Evolutionary conservation across 2,888 invertebrate species (phyloP).

Genomic region (Himalopsyche tibetana): DNA sequence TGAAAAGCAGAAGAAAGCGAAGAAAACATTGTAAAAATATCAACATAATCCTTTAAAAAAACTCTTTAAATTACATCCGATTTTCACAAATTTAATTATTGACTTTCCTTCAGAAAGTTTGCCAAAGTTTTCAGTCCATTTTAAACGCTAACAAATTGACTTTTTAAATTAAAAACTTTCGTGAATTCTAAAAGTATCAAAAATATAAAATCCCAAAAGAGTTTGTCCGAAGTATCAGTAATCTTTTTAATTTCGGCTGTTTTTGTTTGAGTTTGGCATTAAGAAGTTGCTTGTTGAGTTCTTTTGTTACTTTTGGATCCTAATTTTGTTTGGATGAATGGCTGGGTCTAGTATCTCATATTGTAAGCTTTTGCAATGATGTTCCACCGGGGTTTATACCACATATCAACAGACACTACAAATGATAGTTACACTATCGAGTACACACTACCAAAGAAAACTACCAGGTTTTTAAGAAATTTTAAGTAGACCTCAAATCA

Average conservation of each 20-base stretch:
- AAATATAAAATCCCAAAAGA: conserved; percentile 15
- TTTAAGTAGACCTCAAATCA: too few relatives aligned
- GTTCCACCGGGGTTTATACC: too few relatives aligned
- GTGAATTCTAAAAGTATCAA: conserved; percentile 2
- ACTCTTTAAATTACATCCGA: not conserved
- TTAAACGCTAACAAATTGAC: conserved; percentile 15
- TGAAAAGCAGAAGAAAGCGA: too few relatives aligned
- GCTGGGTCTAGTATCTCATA: too few relatives aligned
- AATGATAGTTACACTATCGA: too few relatives aligned
- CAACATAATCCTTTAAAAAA: conserved; percentile 9
- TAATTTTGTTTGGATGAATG: not conserved
- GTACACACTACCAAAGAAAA: too few relatives aligned
- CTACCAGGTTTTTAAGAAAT: too few relatives aligned
- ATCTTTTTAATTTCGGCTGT: conserved; percentile 15
- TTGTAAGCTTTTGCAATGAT: too few relatives aligned
- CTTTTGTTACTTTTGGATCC: not conserved
- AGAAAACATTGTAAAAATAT: too few relatives aligned
- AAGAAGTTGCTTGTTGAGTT: not conserved
- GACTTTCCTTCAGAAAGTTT: not conserved
- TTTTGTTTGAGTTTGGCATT: conserved; percentile 15
- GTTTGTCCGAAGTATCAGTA: not conserved
- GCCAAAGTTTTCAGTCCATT: not conserved
- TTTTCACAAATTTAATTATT: conserved; percentile 12
- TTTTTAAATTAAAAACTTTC: conserved; percentile 32
- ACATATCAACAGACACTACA: too few relatives aligned